Base-by-base conservation (phyloP, 2,797 vertebrate species). In the Gymnothorax javanicus region DNA sequence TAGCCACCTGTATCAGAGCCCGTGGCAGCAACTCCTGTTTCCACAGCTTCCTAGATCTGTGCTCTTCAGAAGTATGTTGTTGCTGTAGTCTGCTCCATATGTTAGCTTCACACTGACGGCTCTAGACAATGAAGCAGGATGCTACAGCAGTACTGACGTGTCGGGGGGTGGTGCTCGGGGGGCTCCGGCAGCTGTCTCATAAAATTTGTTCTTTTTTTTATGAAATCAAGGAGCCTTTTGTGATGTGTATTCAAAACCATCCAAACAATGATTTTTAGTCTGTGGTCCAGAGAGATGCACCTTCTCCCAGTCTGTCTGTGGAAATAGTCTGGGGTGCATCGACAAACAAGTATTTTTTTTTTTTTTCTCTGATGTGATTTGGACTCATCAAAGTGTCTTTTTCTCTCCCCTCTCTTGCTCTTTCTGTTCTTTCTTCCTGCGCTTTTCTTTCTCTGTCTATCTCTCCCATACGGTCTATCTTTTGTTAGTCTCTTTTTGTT, bases 391-490 rank as follows among this genome's bases (percentile, higher is more conserved):
- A 43, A 43, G 1, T 43, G 33, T 52, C 2, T 4, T 81, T 9
- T 81, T 13, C 17, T 33, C 6, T 33, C 11, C 27, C 15, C 27
- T 75, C 71, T 3, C 71, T 43, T 0, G 33, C 25, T 81, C 50
- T 85, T 7, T 86, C 33, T 1, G 33, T 43, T 91, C 75, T 87
- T 88, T 88, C 84, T 8, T 94, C 23, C 17, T 89, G 27, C 77
- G 50, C 85, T 6, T 86, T 25, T 91, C 73, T 86, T 88, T 88
- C 84, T 8, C 95, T 8, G 3, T 1, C 67, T 27, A 7, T 71
- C 23, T 71, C n/a, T 15, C 64, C 20, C 6, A 1, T 60, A 43
- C 33, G 33, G 33, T 43, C 33, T 43, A 43, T 43, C 33, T 43
- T 43, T 43, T 43, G 33, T 43, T 43, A 1, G 33, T 43, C 1